Conservation (phyloP, 2,888 invertebrate species). For the Microctonus aethiopoides region DNA sequence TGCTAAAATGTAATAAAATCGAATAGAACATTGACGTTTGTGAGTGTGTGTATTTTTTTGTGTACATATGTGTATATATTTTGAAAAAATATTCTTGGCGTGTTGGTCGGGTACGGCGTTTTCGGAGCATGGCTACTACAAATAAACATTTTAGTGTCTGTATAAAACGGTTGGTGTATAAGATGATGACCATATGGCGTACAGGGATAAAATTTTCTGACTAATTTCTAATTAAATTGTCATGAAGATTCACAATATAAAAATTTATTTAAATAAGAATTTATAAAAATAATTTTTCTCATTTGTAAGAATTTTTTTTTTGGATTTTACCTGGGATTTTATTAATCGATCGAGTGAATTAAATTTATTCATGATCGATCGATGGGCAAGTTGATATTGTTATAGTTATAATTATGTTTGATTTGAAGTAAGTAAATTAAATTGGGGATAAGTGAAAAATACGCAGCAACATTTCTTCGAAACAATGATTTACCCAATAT, state of each 20-base stretch:
- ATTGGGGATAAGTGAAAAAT: conserved; percentile 17
- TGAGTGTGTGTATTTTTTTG: conserved; percentile 11
- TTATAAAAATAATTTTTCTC: not conserved
- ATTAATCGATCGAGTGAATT: conserved; percentile 30
- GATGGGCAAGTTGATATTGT: not conserved
- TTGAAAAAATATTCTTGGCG: conserved; percentile 59
- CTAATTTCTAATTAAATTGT: not conserved
- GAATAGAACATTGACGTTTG: conserved; percentile 55
- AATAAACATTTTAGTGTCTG: conserved; percentile 63
- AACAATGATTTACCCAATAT: conserved; percentile 49
- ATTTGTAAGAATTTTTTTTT: conserved; percentile 32
- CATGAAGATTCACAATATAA: not conserved
- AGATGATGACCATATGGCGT: conserved; percentile 65
- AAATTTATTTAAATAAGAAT: not conserved
- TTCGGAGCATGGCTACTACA: conserved; percentile 58
- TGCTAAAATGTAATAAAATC: conserved; percentile 66
- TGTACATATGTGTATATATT: conserved; percentile 53
- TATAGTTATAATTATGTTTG: not conserved
- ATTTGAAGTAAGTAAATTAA: not conserved
- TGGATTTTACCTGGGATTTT: not conserved
- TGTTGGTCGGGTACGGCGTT: conserved; percentile 52
- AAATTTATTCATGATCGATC: conserved; percentile 29
- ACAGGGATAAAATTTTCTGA: conserved; percentile 49
- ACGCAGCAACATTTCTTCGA: conserved; percentile 39
- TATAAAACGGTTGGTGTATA: conserved; percentile 57